Conservation (phyloP, 2,888 invertebrate species). For the Criorhina ranunculi region DNA sequence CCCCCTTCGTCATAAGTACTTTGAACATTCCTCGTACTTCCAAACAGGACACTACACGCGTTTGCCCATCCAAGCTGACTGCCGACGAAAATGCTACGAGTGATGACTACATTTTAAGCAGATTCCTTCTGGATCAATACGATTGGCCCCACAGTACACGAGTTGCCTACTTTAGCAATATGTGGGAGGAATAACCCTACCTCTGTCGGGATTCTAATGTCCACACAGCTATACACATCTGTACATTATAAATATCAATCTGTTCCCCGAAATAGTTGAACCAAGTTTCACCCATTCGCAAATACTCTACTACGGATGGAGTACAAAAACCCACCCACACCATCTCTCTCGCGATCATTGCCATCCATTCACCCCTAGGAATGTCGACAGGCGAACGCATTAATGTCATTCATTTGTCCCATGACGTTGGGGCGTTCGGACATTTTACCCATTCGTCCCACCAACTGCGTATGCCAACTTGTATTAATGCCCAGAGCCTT, state of each 20-base stretch:
- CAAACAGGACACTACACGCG: too few species aligned
- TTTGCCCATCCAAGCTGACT: too few species aligned
- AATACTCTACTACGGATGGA: not conserved
- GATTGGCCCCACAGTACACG: slow-evolving; percentile 9
- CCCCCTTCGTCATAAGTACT: too few species aligned
- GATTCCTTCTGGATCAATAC: too few species aligned
- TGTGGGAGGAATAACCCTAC: not conserved
- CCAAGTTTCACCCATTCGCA: slow-evolving; percentile 6
- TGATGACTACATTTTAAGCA: too few species aligned
- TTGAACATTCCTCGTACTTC: too few species aligned
- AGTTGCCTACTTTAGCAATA: not conserved
- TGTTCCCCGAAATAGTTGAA: slow-evolving; percentile 28
- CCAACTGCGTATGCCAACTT: slow-evolving; percentile 25
- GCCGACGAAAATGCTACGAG: too few species aligned
- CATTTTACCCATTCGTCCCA: slow-evolving; percentile 38
- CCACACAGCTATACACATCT: slow-evolving; percentile 2
- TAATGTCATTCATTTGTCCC: slow-evolving; percentile 70
- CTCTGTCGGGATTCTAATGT: not conserved
- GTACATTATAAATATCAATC: slow-evolving; percentile 48
- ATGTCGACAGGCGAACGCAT: slow-evolving; percentile 66
- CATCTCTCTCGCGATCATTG: slow-evolving; percentile 11
- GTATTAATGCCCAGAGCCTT: slow-evolving; percentile 40
- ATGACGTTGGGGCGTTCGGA: slow-evolving; percentile 38
- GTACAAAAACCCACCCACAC: not conserved
- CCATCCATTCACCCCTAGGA: slow-evolving; percentile 30